phyloP scores from a whole-genome alignment of 2,888 invertebrate species.

The Napeogenes sylphis region DNA sequence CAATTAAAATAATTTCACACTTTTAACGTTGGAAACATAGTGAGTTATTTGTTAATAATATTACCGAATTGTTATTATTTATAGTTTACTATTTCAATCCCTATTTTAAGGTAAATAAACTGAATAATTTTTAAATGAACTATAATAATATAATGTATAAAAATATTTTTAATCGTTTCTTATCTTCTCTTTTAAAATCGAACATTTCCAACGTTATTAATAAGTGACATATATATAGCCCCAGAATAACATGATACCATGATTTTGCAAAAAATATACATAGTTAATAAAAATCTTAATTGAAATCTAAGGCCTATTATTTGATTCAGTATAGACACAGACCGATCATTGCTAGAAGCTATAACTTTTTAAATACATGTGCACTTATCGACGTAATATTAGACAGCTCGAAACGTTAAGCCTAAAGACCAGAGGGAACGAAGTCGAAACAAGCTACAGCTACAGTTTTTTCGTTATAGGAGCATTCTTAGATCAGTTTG shows the following conservation, averaged over 20 bases:
- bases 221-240: no score
- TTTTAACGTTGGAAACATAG: constrained; percentile 11
- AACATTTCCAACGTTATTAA: not conserved
- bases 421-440: constrained; percentile 42
- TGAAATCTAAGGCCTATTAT: constrained; percentile 2
- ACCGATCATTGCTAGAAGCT: constrained; percentile 58
- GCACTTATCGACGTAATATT: constrained; percentile 69
- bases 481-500: not conserved
- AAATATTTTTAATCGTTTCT: not conserved
- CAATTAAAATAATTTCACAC: constrained; percentile 28
- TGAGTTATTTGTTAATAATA: not conserved
- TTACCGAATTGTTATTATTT: not conserved
- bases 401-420: constrained; percentile 72
- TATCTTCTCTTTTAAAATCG: not conserved
- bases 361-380: constrained; percentile 66
- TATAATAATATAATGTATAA: constrained; percentile 1
- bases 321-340: constrained; percentile 29
- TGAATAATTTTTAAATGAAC: not conserved
- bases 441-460: not conserved
- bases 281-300: constrained; percentile 11
- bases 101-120: not conserved
- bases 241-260: no score
- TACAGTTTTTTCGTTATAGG: no score
- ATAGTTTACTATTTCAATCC: not conserved
- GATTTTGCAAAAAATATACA: no score